Conservation (phyloP, 2,113 vertebrate genomes). For the Psilopogon haemacephalus region DNA sequence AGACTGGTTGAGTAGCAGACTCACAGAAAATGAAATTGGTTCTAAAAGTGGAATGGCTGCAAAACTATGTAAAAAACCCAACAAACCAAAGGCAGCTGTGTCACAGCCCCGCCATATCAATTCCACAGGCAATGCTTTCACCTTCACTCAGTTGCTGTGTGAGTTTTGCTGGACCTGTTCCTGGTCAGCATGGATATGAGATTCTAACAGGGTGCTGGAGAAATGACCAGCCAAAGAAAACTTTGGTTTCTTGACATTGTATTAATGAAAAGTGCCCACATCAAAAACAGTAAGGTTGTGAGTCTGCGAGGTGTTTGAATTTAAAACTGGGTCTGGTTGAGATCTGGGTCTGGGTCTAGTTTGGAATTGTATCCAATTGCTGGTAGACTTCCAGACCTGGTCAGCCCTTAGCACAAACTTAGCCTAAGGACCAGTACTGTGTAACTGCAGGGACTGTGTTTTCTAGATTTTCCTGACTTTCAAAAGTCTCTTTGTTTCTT, state of each 20-base stretch:
- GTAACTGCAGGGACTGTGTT: background rate
- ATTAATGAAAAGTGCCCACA: background rate
- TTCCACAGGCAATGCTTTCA: background rate
- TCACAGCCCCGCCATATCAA: background rate
- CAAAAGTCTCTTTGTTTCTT: background rate
- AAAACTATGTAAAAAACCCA: background rate
- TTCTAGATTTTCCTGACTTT: background rate
- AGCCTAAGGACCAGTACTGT: background rate
- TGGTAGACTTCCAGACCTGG: background rate
- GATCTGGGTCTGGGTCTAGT: background rate
- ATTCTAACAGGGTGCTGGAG: background rate
- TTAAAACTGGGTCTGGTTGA: background rate
- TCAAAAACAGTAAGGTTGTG: background rate
- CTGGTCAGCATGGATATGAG: background rate
- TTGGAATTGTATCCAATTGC: background rate
- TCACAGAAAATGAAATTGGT: background rate
- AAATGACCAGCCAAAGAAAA: background rate
- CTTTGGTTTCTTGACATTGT: background rate
- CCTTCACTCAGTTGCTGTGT: background rate
- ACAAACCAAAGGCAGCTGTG: background rate
- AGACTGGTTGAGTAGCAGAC: background rate
- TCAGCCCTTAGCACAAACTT: background rate
- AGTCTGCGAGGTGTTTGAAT: background rate
- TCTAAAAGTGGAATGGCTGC: background rate
- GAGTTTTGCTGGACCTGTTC: background rate